Percentiles rank a stretch among this genome's conserved stretches.
These are phyloP conservation scores for Antennarius maculatus DNA, from an alignment of 2,797 vertebrate species.

Conservation along the genomic window DNA sequence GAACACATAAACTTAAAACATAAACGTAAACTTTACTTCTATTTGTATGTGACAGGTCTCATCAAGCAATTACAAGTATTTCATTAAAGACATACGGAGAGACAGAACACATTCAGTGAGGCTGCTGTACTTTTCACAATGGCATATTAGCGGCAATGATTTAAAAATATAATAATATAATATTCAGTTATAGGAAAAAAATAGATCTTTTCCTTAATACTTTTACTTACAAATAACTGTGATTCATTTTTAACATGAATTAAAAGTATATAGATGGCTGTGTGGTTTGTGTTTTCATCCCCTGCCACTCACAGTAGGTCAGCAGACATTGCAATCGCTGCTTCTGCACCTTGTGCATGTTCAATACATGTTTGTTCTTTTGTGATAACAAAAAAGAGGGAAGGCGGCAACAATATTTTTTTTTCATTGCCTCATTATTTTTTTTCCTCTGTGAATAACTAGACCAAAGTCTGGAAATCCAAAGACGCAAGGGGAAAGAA, in stretches of 20 bases:
- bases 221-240: conserved; percentile 51
- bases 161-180: neutral
- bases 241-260: conserved; percentile 68
- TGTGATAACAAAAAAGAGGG: conserved; percentile 66
- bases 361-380: conserved; percentile 72
- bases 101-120: neutral
- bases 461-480: conserved; percentile 71
- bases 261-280: conserved; percentile 75
- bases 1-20: neutral
- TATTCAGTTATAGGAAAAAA: conserved; percentile 29
- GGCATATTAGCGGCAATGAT: neutral
- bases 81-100: neutral
- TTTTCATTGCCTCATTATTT: conserved; percentile 20
- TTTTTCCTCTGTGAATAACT: conserved; percentile 48
- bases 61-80: conserved; percentile 19
- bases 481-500: conserved; percentile 67
- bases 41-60: conserved; percentile 7
- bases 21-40: conserved; percentile 22
- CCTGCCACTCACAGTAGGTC: conserved; percentile 73
- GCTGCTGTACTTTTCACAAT: conserved; percentile 18
- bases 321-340: conserved; percentile 73
- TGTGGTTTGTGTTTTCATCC: conserved; percentile 70
- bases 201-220: conserved; percentile 45
- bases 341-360: conserved; percentile 70
- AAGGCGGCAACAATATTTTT: conserved; percentile 29